These are phyloP conservation scores for Calidris pygmaea DNA, from an alignment of 2,113 vertebrate genomes.

Conservation along the genomic window DNA sequence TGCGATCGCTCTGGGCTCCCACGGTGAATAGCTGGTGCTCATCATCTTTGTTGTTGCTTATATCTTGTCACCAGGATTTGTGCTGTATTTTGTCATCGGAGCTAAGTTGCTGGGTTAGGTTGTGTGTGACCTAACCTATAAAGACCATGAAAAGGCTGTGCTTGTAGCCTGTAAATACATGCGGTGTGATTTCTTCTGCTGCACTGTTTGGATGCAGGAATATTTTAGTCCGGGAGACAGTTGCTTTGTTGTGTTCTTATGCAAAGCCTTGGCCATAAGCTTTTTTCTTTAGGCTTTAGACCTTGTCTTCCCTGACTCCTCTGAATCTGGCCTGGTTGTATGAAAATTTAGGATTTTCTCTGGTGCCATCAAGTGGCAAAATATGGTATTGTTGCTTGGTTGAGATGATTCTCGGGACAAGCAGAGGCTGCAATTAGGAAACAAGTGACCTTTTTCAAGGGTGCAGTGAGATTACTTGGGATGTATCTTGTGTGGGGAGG, in stretches of 20 bases:
- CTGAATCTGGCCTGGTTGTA: rapidly evolving
- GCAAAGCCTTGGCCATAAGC: rapidly evolving
- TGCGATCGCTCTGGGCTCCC: rapidly evolving
- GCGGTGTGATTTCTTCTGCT: rapidly evolving
- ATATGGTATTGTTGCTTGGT: background rate
- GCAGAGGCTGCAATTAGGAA: rapidly evolving
- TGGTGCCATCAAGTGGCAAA: slow-evolving; percentile 54
- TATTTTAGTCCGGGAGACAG: background rate
- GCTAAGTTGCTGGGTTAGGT: background rate
- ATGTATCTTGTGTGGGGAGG: no score
- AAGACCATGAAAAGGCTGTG: background rate
- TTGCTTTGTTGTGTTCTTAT: background rate
- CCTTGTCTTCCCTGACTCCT: rapidly evolving
- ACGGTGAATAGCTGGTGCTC: background rate
- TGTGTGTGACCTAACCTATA: rapidly evolving
- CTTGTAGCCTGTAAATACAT: no score
- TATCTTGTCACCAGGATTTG: background rate
- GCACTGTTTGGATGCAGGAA: background rate
- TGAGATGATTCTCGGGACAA: rapidly evolving
- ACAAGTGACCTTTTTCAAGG: background rate
- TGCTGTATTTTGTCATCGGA: rapidly evolving
- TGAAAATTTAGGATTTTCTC: background rate
- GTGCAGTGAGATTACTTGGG: background rate
- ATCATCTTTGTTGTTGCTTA: rapidly evolving
- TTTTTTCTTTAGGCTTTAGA: background rate